Base-by-base conservation (phyloP, 2,113 vertebrate species). In the Callaeas wilsoni region DNA sequence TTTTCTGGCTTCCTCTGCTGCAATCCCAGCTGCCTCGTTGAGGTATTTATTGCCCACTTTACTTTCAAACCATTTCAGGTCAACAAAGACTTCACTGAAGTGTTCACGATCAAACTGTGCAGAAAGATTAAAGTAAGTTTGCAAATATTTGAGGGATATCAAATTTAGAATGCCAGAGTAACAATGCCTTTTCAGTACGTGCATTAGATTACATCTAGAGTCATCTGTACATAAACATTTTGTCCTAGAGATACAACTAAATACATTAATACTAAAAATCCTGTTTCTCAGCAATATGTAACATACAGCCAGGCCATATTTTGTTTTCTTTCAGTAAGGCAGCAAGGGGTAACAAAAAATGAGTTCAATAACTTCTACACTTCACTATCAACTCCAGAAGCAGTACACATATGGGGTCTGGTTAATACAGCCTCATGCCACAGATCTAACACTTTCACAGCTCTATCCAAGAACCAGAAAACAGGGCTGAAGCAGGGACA, bases 31-130 rank as follows among this genome's bases (percentile, higher is more conserved):
- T 13, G 99, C 99, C 97, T 99, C 99, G 2, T 99, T 99, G 95
- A 99, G 98, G 96, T 99, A 99, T 97, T 99, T 99, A 98, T 99
- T 99, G 49, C 99, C 99, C 63, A 99, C 98, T 98, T 99, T 99
- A 97, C 99, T 99, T 98, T 99, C 99, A 96, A 99, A 99, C 99
- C 99, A 99, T 96, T 99, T 99, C 57, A 99, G 97, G 96, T 99
- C 99, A 95, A 99, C 99, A 97, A 99, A 99, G 91, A 99, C 98
- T 91, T 99, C 99, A 92, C 96, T 99, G 95, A 99, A 99, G 97
- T 99, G 99, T 63, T 99, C 99, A 67, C 99, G 98, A 97, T 99
- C 99, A 96, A 99, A 99, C 99, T 99, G 90, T 49, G 83, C 19
- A 95, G 16, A 79, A 68, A 96, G 52, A 97, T 47, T 68, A 52